Evolutionary conservation across 2,113 vertebrate genomes (phyloP), one percentile per base, ranked within the genome.

Genomic region (Salvelinus namaycush): DNA sequence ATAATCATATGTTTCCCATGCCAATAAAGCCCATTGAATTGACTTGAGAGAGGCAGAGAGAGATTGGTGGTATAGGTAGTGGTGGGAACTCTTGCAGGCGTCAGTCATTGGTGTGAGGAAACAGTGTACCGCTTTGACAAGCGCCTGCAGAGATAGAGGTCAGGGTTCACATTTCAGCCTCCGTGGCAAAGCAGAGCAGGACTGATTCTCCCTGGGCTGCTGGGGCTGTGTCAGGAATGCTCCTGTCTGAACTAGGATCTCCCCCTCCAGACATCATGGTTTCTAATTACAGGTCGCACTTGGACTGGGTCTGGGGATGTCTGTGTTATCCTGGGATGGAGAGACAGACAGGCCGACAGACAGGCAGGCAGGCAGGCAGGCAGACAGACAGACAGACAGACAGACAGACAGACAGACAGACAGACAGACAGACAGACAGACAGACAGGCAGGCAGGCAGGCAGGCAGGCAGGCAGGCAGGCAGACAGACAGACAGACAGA

Each of bases 121-220:
- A 83, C 79, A 18, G 51, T 72, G 76, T 81, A 79, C 74, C 86
- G 79, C 80, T 84, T 88, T 79, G 88, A 83, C 79, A 83, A 73
- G 77, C 68, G 75, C 79, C 83, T 76, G 79, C 78, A 87, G 89
- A 89, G 91, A 87, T 82, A 86, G 72, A 84, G 90, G 89, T 91
- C 81, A 89, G 69, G 57, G 80, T 81, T 83, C 48, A 72, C 27
- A 75, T 76, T 82, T 83, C 75, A 70, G 68, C 73, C 13, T 54
- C 51, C 4, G 4, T 54, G 51, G 51, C 51, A 54, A 16, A 5
- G 51, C 51, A 54, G 13, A 18, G 16, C 51, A 54, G 51, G 16
- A 14, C 51, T 54, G 51, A 54, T 5, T 14, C 16, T 54, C 51
- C 51, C 16, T 54, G 51, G 16, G 13, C 31, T 68, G 81, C 51